Evolutionary conservation across 2,113 vertebrate species (phyloP).

Genomic region (Podarcis raffonei): DNA sequence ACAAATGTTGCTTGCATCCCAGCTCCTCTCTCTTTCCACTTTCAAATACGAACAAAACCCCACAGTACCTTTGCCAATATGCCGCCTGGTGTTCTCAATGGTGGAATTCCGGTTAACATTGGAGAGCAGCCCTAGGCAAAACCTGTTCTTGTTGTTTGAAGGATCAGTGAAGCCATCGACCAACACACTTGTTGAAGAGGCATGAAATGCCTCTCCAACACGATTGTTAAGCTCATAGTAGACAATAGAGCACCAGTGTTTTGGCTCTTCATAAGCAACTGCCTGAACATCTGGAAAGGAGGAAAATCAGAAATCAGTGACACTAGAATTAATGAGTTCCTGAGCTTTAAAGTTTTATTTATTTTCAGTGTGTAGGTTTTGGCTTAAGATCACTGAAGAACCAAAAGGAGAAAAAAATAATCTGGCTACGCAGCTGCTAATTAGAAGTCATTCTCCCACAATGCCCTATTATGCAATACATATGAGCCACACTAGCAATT

Average conservation of each 20-base stretch:
- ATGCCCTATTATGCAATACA: neutral
- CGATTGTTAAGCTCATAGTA: constrained; percentile 99
- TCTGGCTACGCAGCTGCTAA: neutral
- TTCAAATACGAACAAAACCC: neutral
- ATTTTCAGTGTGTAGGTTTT: neutral
- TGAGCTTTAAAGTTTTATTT: constrained; percentile 17
- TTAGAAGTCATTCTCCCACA: neutral
- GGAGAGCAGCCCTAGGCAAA: constrained; percentile 97
- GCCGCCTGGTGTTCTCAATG: constrained; percentile 96
- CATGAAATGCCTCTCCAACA: constrained; percentile 95
- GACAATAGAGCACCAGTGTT: constrained; percentile 99
- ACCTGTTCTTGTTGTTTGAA: constrained; percentile 98
- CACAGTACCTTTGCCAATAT: constrained; percentile 93
- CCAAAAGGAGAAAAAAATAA: neutral
- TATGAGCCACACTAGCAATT: neutral
- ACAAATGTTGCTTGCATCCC: neutral
- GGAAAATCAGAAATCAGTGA: constrained; percentile 20
- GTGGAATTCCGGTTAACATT: constrained; percentile 99
- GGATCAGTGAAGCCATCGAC: constrained; percentile 99
- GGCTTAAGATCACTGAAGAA: constrained; percentile 21
- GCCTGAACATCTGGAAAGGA: constrained; percentile 91
- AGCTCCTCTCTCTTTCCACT: neutral
- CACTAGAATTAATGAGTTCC: neutral
- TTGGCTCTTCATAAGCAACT: constrained; percentile 95
- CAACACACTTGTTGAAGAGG: constrained; percentile 94